Percentiles rank a stretch among this genome's conserved stretches.
These are phyloP conservation scores for Apodemus sylvaticus DNA, from an alignment of 2,113 vertebrate species.

Conservation along the genomic window DNA sequence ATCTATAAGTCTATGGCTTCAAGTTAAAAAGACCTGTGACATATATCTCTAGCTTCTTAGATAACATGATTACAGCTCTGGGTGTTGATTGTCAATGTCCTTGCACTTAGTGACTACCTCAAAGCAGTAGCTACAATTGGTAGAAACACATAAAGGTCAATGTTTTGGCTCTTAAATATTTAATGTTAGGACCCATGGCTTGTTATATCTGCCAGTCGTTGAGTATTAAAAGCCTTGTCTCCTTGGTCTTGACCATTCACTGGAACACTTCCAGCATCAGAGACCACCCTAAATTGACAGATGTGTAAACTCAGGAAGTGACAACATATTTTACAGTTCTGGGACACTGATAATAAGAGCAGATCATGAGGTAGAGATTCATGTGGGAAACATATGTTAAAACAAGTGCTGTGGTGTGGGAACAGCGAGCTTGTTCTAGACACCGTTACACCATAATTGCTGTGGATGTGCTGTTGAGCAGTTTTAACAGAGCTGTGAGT, in stretches of 20 bases:
- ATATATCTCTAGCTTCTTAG: not conserved
- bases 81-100: not conserved
- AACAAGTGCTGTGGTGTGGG: not conserved
- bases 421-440: not conserved
- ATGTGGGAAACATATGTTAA: slow-evolving; percentile 28
- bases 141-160: not conserved
- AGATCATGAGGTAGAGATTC: not conserved
- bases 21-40: not conserved
- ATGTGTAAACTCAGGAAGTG: not conserved
- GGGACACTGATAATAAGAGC: not conserved
- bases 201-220: too few species aligned
- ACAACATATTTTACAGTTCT: slow-evolving; percentile 11
- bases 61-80: not conserved
- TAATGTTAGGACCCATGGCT: not conserved
- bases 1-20: not conserved
- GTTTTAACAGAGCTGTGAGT: not conserved
- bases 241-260: not conserved
- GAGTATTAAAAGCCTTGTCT: not conserved
- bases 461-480: not conserved
- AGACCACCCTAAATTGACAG: not conserved
- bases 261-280: not conserved
- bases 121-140: not conserved
- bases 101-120: not conserved
- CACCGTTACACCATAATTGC: not conserved
- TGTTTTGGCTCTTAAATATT: not conserved